Evolutionary conservation across 2,888 invertebrate species (phyloP).

Genomic region (Sericinus montela): DNA sequence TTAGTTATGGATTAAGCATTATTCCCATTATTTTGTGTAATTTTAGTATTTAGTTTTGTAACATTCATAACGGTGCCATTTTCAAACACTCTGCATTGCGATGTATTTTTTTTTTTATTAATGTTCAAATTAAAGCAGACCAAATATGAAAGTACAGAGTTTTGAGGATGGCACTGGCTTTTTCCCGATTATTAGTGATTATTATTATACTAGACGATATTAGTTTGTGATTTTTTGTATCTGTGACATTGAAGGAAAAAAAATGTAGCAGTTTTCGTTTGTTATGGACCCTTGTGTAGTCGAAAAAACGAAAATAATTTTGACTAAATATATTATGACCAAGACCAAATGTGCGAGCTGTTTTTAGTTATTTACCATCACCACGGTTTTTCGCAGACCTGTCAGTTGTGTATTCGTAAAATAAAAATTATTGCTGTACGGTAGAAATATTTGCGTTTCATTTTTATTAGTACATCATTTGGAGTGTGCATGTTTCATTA

Average conservation of each 20-base stretch:
- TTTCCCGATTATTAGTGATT: constrained; percentile 36
- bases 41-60: constrained; percentile 51
- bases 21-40: constrained; percentile 60
- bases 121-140: neutral
- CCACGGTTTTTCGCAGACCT: constrained; percentile 52
- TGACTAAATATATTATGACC: constrained; percentile 1
- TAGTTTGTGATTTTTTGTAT: constrained; percentile 37
- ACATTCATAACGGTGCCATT: constrained; percentile 48
- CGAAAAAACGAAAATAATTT: constrained; percentile 13
- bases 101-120: constrained; percentile 25
- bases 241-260: constrained; percentile 29
- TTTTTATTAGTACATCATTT: constrained; percentile 53
- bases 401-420: constrained; percentile 72
- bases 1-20: constrained; percentile 67
- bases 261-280: constrained; percentile 23
- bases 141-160: neutral
- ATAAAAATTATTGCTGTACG: constrained; percentile 65
- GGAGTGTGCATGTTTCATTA: constrained; percentile 63
- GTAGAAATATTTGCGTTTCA: constrained; percentile 60
- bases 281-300: constrained; percentile 13
- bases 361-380: constrained; percentile 25
- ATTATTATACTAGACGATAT: constrained; percentile 47
- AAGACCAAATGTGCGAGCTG: neutral
- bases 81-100: constrained; percentile 40
- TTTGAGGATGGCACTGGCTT: constrained; percentile 51